A percentile compares a stretch with the other conserved stretches of the same genome.
Conservation (phyloP, 2,888 invertebrate genomes). For the Copidosoma aretas region DNA sequence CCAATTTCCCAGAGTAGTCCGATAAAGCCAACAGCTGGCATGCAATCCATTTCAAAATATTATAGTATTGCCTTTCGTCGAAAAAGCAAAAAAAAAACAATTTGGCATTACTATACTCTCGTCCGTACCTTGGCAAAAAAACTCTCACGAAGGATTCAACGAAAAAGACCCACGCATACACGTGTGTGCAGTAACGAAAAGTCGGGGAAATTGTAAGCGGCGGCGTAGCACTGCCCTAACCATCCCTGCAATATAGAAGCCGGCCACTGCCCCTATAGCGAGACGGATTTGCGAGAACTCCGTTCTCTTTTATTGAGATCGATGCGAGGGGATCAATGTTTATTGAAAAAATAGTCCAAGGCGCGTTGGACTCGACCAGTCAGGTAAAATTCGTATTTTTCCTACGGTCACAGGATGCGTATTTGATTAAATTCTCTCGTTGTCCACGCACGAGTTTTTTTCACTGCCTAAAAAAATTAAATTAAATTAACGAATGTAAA, state of each 20-base stretch:
- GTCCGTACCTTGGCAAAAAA: not conserved
- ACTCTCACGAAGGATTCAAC: not conserved
- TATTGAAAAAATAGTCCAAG: slow-evolving; percentile 45
- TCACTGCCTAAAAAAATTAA: too few species aligned
- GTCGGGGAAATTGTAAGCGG: not conserved
- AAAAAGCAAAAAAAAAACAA: not conserved
- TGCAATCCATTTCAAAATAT: not conserved
- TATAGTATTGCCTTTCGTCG: not conserved
- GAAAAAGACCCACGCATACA: not conserved
- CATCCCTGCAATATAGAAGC: slow-evolving; percentile 14
- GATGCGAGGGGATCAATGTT: slow-evolving; percentile 41
- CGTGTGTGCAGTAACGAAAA: not conserved
- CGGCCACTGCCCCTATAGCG: not conserved
- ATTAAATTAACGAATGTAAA: too few species aligned
- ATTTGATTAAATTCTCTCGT: too few species aligned
- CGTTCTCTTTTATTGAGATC: slow-evolving; percentile 52
- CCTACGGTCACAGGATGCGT: too few species aligned
- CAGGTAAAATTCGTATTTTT: too few species aligned
- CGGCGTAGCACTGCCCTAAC: slow-evolving; percentile 20
- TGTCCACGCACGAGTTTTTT: too few species aligned
- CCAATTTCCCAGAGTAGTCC: not conserved
- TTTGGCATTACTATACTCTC: not conserved
- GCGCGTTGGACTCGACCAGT: not conserved
- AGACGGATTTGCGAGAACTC: slow-evolving; percentile 38
- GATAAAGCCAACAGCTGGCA: not conserved